Conservation (phyloP, 2,797 vertebrate species). For the Schizopygopsis pylzovi region DNA sequence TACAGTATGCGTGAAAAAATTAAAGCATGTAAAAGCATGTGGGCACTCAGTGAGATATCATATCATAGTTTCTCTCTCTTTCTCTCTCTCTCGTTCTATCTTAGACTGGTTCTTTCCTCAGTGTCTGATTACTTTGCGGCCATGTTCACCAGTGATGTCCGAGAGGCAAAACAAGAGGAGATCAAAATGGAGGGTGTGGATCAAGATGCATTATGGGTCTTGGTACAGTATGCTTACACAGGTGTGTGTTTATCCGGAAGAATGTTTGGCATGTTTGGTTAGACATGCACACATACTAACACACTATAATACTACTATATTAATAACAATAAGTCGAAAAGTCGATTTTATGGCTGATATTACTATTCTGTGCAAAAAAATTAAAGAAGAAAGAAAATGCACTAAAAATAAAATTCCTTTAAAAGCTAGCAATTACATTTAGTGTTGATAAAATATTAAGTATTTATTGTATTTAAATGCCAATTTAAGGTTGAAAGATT, state of each 20-base stretch:
- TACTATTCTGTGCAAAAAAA: not conserved
- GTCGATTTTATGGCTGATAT: not conserved
- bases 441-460: not conserved
- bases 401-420: not conserved
- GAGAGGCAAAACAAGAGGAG: conserved; percentile 96
- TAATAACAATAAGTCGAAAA: not conserved
- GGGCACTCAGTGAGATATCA: not conserved
- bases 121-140: conserved; percentile 99
- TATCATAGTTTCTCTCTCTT: not conserved
- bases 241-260: conserved; percentile 73
- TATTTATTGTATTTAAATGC: not conserved
- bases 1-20: not conserved
- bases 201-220: conserved; percentile 92
- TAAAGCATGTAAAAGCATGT: not conserved
- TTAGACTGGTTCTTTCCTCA: conserved; percentile 93
- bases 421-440: not conserved
- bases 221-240: conserved; percentile 98
- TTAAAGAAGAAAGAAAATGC: not conserved
- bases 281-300: not conserved
- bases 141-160: conserved; percentile 98
- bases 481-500: not conserved
- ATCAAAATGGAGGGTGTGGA: conserved; percentile 98
- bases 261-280: not conserved
- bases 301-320: too few relatives aligned
- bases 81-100: conserved; percentile 26